Percentiles rank a stretch among this genome's conserved stretches.
Evolutionary conservation across 2,113 vertebrate genomes (phyloP).

Genomic region (Anseranas semipalmata): DNA sequence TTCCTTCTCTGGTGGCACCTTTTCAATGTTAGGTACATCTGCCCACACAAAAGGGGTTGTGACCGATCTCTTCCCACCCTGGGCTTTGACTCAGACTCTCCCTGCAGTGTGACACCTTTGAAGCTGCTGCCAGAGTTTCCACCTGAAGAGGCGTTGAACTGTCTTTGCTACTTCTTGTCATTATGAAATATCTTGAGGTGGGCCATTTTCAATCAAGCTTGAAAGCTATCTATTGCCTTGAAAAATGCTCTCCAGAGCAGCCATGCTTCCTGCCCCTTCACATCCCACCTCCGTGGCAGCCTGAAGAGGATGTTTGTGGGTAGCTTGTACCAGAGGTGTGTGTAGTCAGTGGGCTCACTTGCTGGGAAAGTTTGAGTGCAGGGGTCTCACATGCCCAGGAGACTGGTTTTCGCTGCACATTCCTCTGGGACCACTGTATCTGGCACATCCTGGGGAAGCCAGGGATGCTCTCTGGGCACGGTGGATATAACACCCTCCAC

Average conservation of each 20-base stretch:
- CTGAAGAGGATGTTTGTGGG: neutral
- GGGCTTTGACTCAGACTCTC: neutral
- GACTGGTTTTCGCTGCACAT: neutral
- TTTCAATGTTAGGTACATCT: neutral
- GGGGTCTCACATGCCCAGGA: accelerated
- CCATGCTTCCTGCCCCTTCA: neutral
- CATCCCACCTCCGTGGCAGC: neutral
- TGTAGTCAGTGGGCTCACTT: neutral
- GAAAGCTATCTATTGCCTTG: neutral
- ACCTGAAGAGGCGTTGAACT: accelerated
- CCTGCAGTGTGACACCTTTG: neutral
- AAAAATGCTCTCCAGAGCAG: neutral
- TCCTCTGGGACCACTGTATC: neutral
- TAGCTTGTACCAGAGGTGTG: neutral
- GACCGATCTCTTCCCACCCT: neutral
- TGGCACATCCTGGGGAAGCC: neutral
- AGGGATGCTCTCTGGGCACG: neutral
- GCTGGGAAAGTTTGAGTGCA: neutral
- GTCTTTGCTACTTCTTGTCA: neutral
- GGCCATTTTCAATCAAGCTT: neutral
- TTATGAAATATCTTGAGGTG: neutral
- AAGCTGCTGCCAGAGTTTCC: neutral
- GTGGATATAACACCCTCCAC: neutral
- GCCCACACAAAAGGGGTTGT: neutral
- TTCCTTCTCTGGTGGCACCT: neutral